These are phyloP conservation scores for Agrypnus murinus DNA, from an alignment of 2,888 invertebrate species.

Conservation along the genomic window DNA sequence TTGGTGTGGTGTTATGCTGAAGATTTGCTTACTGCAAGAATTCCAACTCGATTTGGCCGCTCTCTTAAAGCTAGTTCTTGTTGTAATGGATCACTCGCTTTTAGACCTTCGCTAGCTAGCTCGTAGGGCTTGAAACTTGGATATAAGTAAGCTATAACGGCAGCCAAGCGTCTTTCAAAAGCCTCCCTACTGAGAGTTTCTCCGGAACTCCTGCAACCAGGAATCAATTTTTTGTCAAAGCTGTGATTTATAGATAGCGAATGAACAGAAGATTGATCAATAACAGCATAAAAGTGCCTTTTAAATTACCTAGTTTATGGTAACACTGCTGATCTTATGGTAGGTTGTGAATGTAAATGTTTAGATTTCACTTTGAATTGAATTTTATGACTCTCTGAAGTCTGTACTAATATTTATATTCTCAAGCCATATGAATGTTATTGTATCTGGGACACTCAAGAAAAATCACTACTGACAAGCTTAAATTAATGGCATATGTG, in stretches of 20 bases:
- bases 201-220: slow-evolving; percentile 71
- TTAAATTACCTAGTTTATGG: too few relatives aligned
- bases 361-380: too few relatives aligned
- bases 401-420: too few relatives aligned
- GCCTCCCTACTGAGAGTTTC: slow-evolving; percentile 78
- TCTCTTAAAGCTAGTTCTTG: slow-evolving; percentile 83
- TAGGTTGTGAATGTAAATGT: too few relatives aligned
- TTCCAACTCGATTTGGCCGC: slow-evolving; percentile 81
- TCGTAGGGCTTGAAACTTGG: slow-evolving; percentile 77
- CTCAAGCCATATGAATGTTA: too few relatives aligned
- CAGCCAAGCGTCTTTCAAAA: slow-evolving; percentile 76
- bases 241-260: slow-evolving; percentile 17
- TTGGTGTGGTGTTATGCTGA: slow-evolving; percentile 2
- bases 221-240: slow-evolving; percentile 12
- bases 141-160: slow-evolving; percentile 76
- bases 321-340: too few relatives aligned
- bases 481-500: too few relatives aligned
- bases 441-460: too few relatives aligned
- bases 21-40: slow-evolving; percentile 76
- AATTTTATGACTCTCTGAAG: too few relatives aligned
- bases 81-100: slow-evolving; percentile 76
- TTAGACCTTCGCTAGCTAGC: slow-evolving; percentile 76
- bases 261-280: slow-evolving; percentile 46
- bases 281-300: too few relatives aligned
- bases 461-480: too few relatives aligned